These are phyloP conservation scores for Zygothrica quintamaculata DNA, from an alignment of 2,888 invertebrate species.

Conservation along the genomic window DNA sequence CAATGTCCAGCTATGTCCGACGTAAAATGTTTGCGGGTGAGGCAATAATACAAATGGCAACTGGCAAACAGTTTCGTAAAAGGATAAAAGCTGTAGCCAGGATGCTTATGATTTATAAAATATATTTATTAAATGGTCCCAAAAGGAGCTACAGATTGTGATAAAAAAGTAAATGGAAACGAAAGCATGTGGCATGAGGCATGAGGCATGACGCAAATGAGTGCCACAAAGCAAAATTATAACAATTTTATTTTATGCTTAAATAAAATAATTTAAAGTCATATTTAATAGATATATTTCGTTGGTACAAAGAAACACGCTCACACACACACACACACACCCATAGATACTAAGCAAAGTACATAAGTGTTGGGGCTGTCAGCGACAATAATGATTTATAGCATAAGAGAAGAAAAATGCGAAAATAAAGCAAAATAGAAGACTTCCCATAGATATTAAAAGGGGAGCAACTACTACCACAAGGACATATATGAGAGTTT, in stretches of 20 bases:
- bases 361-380: conserved; percentile 68
- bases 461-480: conserved; percentile 3
- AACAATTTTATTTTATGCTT: too few species aligned
- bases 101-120: conserved; percentile 66
- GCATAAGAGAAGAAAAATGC: conserved; percentile 34
- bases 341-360: conserved; percentile 3
- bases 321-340: background rate
- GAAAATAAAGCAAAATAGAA: conserved; percentile 29
- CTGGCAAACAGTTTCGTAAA: conserved; percentile 6
- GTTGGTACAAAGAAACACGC: conserved; percentile 1
- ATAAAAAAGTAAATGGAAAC: conserved; percentile 15
- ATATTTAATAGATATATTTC: conserved; percentile 16
- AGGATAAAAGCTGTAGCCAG: conserved; percentile 24
- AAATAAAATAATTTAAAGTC: conserved; percentile 10
- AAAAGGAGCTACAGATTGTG: conserved; percentile 33
- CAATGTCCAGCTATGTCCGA: conserved; percentile 71
- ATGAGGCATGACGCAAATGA: too few species aligned
- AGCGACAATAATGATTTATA: conserved; percentile 73
- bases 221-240: too few species aligned
- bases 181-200: background rate
- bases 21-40: conserved; percentile 62
- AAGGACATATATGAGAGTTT: conserved; percentile 50
- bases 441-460: conserved; percentile 22
- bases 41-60: conserved; percentile 23
- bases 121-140: conserved; percentile 69